Evolutionary conservation across 2,888 invertebrate species (phyloP).

Genomic region (Lordiphosa fenestrarum): DNA sequence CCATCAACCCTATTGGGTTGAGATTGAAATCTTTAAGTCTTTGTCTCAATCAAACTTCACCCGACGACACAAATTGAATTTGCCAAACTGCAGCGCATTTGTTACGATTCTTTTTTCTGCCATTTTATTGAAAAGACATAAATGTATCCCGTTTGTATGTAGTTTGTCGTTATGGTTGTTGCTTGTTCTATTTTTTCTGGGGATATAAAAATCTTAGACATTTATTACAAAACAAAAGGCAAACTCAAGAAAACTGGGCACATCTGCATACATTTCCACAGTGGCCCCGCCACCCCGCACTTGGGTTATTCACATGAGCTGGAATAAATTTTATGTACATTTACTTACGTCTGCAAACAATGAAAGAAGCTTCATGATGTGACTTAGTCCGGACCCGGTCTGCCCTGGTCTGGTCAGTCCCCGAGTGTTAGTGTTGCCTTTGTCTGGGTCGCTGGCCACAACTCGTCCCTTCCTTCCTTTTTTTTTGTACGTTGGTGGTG

Average conservation of each 20-base stretch:
- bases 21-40: conserved; percentile 7
- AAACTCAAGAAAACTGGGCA: conserved; percentile 56
- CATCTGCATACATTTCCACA: conserved; percentile 68
- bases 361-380: conserved; percentile 55
- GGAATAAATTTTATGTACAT: conserved; percentile 71
- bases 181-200: conserved; percentile 15
- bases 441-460: conserved; percentile 34
- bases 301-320: conserved; percentile 39
- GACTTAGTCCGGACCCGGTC: conserved; percentile 45
- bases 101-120: conserved; percentile 41
- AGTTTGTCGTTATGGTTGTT: conserved; percentile 49
- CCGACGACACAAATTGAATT: conserved; percentile 45
- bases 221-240: conserved; percentile 67
- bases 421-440: conserved; percentile 17
- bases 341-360: conserved; percentile 73
- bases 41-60: conserved; percentile 19
- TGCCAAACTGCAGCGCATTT: conserved; percentile 53
- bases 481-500: conserved; percentile 9
- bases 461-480: conserved; percentile 27
- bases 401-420: conserved; percentile 22
- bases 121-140: conserved; percentile 50
- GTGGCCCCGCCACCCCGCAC: not conserved
- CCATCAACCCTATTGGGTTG: too few species aligned
- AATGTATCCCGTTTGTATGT: conserved; percentile 27
- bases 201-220: conserved; percentile 47